Evolutionary conservation across 2,797 vertebrate species (phyloP).

Genomic region (Phrynocephalus vlangalii): DNA sequence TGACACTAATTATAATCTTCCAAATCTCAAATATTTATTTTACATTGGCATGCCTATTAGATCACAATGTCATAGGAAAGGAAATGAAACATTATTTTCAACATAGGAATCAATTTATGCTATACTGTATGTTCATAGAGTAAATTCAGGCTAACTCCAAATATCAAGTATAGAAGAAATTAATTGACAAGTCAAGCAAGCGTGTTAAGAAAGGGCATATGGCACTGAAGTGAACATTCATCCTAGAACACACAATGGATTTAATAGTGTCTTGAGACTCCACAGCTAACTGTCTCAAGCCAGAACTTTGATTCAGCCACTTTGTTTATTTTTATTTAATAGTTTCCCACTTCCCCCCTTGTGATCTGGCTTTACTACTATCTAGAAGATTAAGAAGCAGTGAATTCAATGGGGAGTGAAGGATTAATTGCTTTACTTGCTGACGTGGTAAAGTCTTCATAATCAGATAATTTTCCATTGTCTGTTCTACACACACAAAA

Average conservation of each 20-base stretch:
- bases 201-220: not conserved
- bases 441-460: not conserved
- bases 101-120: not conserved
- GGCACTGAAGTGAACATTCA: not conserved
- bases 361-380: not conserved
- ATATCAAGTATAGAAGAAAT: not conserved
- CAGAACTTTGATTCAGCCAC: not conserved
- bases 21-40: not conserved
- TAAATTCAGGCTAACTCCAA: conserved; percentile 2
- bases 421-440: not conserved
- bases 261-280: rapidly evolving
- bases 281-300: not conserved
- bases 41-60: not conserved
- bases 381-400: not conserved
- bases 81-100: not conserved
- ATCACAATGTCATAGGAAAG: not conserved
- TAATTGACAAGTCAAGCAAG: not conserved
- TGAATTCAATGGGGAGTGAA: no score
- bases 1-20: not conserved
- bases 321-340: conserved; percentile 40
- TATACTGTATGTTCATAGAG: not conserved
- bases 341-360: not conserved
- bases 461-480: not conserved
- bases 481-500: not conserved
- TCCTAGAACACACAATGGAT: conserved; percentile 9